phyloP scores from a whole-genome alignment of 2,113 vertebrate genomes.

The Aegotheles bennettii region DNA sequence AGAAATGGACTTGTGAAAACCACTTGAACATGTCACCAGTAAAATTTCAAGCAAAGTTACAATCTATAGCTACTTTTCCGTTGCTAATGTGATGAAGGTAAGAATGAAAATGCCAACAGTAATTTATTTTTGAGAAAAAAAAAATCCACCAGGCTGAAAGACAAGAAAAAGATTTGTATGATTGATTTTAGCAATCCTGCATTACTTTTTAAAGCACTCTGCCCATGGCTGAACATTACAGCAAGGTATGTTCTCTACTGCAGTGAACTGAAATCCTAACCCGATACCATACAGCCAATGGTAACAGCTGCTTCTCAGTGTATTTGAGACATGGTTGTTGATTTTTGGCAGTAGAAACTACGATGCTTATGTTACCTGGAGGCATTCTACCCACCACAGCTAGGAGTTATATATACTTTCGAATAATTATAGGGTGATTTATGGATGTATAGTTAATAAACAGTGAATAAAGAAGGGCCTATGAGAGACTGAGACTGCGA shows the following conservation, averaged over 20 bases:
- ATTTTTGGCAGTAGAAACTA: background rate
- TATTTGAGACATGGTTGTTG: background rate
- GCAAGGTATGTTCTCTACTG: background rate
- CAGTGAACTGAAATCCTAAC: background rate
- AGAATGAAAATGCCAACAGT: background rate
- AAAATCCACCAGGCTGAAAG: background rate
- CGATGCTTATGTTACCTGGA: background rate
- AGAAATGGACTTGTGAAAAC: background rate
- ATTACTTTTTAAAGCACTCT: background rate
- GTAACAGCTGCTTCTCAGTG: background rate
- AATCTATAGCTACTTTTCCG: background rate
- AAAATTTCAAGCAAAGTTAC: background rate
- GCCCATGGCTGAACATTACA: background rate
- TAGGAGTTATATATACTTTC: background rate
- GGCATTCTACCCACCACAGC: background rate
- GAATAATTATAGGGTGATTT: background rate
- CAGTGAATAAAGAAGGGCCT: background rate
- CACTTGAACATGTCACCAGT: background rate
- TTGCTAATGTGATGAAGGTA: background rate
- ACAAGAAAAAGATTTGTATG: background rate
- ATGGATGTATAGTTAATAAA: background rate
- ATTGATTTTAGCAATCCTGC: background rate
- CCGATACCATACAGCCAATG: rapidly evolving
- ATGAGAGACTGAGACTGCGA: background rate
- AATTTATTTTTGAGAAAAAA: background rate